Conservation (phyloP, 2,113 vertebrate species). For the Salvelinus fontinalis region DNA sequence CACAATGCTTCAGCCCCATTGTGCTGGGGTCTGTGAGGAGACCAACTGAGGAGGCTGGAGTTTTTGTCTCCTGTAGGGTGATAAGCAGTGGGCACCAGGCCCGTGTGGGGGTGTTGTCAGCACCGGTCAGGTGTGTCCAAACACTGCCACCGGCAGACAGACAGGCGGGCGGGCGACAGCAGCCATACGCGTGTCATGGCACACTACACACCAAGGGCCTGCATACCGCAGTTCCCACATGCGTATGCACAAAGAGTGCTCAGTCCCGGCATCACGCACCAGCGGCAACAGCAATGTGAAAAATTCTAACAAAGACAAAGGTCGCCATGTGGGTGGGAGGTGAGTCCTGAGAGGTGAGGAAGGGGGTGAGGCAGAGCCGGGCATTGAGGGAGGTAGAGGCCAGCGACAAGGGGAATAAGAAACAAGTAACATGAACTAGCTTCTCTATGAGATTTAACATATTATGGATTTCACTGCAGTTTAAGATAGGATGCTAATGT, state of each 20-base stretch:
- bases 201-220: constrained; percentile 68
- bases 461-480: no score
- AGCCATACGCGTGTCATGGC: constrained; percentile 75
- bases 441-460: no score
- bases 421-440: no score
- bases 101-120: constrained; percentile 43
- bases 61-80: not conserved
- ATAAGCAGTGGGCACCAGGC: constrained; percentile 34
- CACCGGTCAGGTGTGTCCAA: constrained; percentile 70
- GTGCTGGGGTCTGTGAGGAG: not conserved
- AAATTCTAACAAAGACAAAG: constrained; percentile 74
- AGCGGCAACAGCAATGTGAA: constrained; percentile 77
- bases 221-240: constrained; percentile 76
- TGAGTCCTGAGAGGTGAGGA: constrained; percentile 30
- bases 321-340: constrained; percentile 29
- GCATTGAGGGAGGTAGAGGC: not conserved
- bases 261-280: constrained; percentile 77
- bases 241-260: constrained; percentile 69
- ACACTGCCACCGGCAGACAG: constrained; percentile 29
- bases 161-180: constrained; percentile 69
- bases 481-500: no score
- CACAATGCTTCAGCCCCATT: no score
- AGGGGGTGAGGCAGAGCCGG: not conserved
- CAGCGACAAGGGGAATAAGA: no score
- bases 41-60: not conserved